Evolutionary conservation across 2,113 vertebrate genomes (phyloP), one percentile per base, ranked within the genome.

Genomic region (Brienomyrus longianalis): DNA sequence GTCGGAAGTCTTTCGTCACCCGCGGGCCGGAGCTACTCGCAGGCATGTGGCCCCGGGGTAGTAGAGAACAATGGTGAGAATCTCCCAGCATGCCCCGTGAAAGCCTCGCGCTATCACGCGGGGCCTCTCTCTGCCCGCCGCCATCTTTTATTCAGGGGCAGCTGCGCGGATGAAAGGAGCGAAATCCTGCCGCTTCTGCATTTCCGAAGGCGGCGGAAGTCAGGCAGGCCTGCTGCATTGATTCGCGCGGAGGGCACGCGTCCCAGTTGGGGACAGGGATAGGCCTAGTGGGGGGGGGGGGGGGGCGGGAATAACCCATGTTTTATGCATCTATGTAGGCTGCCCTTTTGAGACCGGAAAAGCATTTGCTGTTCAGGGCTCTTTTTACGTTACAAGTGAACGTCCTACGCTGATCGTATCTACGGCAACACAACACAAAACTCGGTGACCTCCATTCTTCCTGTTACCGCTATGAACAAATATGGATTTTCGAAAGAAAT

Each of bases 101-200:
- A 27, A 50, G 50, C 9, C 23, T 1, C 2, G 13, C 39, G 85
- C 85, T 31, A 15, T 86, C 39, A 5, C 45, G 11, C 85, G 27
- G 85, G 62, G 45, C 85, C 85, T 27, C 47, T 86, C 31, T 83
- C 27, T 13, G 51, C 13, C 85, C 27, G 31, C 23, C 48, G 17
- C 48, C 85, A 86, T 86, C 50, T 52, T 50, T 86, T 86, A 86
- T 86, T 86, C 85, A 86, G 80, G 51, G 51, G 51, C 85, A 52
- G 85, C 85, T 86, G 85, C 27, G 47, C n/a, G 85, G 85, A 86
- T 86, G 47, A 86, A 86, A 86, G 85, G n/a, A 50, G n/a, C 27
- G 85, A 86, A 86, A 86, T 86, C 85, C 85, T 52, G 85, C 85
- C 47, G 85, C 51, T 86, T 86, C 51, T 86, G 51, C 85, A 86